Evolutionary conservation across 2,113 vertebrate genomes (phyloP).

Genomic region (Alligator sinensis): DNA sequence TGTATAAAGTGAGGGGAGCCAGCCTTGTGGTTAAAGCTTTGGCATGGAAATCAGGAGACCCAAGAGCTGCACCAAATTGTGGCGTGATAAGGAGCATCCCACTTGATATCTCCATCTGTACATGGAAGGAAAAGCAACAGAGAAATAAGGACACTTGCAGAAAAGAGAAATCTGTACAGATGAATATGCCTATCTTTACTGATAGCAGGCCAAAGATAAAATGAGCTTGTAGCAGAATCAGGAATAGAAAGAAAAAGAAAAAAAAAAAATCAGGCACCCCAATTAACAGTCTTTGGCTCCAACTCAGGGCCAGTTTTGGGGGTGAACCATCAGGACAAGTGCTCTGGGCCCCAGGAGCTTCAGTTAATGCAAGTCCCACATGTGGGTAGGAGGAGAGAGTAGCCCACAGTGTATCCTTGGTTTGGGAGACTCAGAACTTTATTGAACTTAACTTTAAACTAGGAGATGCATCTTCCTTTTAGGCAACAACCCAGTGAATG

Average conservation of each 20-base stretch:
- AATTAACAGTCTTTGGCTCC: neutral
- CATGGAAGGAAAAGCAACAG: neutral
- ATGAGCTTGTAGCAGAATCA: neutral
- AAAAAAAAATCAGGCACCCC: neutral
- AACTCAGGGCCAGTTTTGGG: neutral
- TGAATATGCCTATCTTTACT: neutral
- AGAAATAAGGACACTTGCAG: accelerated
- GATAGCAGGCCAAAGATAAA: neutral
- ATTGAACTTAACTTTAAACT: neutral
- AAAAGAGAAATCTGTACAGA: neutral
- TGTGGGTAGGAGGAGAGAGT: no score
- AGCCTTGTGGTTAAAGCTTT: accelerated
- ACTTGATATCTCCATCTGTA: accelerated
- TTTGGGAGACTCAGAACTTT: neutral
- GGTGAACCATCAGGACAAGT: no score
- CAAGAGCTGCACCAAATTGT: neutral
- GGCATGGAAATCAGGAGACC: neutral
- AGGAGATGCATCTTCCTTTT: neutral
- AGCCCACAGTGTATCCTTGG: neutral
- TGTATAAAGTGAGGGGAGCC: neutral
- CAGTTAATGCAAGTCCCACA: neutral
- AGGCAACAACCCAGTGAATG: neutral
- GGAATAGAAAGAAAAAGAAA: neutral
- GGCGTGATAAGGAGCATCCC: neutral
- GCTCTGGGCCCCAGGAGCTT: no score